Evolutionary conservation across 1,140 invertebrate species (phyloP).

Genomic region (Patella vulgata): DNA sequence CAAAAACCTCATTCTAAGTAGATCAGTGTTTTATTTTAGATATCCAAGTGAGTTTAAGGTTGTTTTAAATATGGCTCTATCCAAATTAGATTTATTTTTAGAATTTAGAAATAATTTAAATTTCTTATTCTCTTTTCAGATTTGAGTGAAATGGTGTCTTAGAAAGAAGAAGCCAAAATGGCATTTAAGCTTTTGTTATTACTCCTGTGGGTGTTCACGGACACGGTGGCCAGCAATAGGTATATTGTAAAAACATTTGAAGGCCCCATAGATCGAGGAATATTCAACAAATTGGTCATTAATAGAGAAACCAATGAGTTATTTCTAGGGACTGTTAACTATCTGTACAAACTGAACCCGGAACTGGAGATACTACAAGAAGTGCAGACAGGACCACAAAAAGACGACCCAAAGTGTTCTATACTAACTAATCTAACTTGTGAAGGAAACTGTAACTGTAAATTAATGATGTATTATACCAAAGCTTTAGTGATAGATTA

Average conservation of each 20-base stretch:
- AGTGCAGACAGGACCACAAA: conserved; percentile 87
- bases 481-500: conserved; percentile 96
- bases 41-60: no score
- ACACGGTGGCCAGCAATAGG: neutral
- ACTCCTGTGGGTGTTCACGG: neutral
- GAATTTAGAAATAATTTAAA: no score
- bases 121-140: no score
- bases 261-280: conserved; percentile 14
- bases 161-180: neutral
- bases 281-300: conserved; percentile 83
- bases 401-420: conserved; percentile 86
- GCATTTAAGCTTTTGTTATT: neutral
- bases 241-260: conserved; percentile 28
- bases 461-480: conserved; percentile 75
- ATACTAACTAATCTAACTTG: no score
- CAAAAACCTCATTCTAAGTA: no score
- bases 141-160: no score
- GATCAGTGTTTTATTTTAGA: no score
- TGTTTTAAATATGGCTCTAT: no score
- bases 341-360: conserved; percentile 81
- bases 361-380: conserved; percentile 80
- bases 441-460: conserved; percentile 12
- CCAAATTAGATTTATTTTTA: no score
- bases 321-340: conserved; percentile 94
- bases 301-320: conserved; percentile 91